These are phyloP conservation scores for Dendropsophus ebraccatus DNA, from an alignment of 2,113 vertebrate species.

Conservation along the genomic window DNA sequence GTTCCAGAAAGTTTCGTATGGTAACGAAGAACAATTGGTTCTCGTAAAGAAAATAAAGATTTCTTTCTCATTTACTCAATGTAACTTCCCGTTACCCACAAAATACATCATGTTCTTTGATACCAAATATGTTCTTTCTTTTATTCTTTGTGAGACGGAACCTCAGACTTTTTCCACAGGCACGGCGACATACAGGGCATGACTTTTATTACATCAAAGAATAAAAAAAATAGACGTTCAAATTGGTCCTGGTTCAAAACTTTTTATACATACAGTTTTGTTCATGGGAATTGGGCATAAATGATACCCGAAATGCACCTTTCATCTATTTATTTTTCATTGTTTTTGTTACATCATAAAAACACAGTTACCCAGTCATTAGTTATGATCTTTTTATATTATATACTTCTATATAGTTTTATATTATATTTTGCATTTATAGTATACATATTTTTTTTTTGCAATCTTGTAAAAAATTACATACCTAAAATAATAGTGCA, in stretches of 20 bases:
- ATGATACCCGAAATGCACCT: background rate
- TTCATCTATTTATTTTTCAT: background rate
- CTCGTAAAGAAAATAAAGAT: constrained; percentile 32
- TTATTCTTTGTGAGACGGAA: background rate
- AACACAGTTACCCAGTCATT: background rate
- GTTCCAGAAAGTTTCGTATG: constrained; percentile 28
- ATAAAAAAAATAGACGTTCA: background rate
- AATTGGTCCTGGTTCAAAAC: background rate
- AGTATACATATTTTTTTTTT: background rate
- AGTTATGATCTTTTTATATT: background rate
- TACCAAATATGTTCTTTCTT: constrained; percentile 8
- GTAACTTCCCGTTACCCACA: constrained; percentile 14
- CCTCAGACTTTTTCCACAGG: constrained; percentile 25
- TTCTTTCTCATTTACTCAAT: background rate
- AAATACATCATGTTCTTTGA: constrained; percentile 37
- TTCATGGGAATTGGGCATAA: background rate
- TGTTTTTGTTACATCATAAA: background rate
- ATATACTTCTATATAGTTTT: no score
- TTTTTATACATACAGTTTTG: background rate
- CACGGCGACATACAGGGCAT: background rate
- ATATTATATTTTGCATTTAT: no score
- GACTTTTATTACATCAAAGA: background rate
- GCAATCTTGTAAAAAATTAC: no score
- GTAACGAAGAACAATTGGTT: constrained; percentile 14
- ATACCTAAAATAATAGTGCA: no score